Evolutionary conservation across 2,113 vertebrate genomes (phyloP), one percentile per base, ranked within the genome.

Genomic region (Nyctibius bracteatus): DNA sequence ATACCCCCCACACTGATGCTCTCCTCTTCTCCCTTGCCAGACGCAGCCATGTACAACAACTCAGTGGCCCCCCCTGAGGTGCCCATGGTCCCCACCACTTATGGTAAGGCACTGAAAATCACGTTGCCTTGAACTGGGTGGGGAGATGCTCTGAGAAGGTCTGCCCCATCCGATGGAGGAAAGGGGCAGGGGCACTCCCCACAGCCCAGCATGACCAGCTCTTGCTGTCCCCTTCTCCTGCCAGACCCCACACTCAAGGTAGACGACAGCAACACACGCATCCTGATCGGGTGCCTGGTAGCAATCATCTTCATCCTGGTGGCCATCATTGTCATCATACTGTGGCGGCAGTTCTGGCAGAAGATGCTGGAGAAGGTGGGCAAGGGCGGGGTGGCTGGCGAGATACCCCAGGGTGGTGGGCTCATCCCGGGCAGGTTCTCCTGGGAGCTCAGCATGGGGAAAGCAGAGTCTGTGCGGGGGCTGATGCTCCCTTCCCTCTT

Each of bases 331-430:
- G 98, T 99, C 96, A 99, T 99, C 96, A 99, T 99, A 78, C 98
- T 99, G 49, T 99, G 99, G 99, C 97, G 99, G 57, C 99, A 99
- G 92, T 99, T 99, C 96, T 99, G 99, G 99, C 99, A 99, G 96
- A 99, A 99, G 97, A 99, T 99, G 99, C 98, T 99, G 70, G 99
- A 99, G 94, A 99, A 99, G 99, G 99, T 99, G 88, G 71, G 68
- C 17, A 28, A 41, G 23, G 1, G 0, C 0, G 2, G 31, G 2
- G 2, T 30, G 9, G 25, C 39, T 73, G 37, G 12, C 2, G 4
- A 55, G 55, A 49, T 80, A 41, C 15, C 21, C 39, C 14, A 4
- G 24, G 9, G 30, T 0, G 0, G 15, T 16, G 28, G 72, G n/a
- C 54, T 94, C 4, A 5, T 52, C 37, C 35, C 8, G 4, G 20